Evolutionary conservation across 2,888 invertebrate genomes (phyloP), one percentile per base, ranked within the genome.

Genomic region (Eudemis profundana): DNA sequence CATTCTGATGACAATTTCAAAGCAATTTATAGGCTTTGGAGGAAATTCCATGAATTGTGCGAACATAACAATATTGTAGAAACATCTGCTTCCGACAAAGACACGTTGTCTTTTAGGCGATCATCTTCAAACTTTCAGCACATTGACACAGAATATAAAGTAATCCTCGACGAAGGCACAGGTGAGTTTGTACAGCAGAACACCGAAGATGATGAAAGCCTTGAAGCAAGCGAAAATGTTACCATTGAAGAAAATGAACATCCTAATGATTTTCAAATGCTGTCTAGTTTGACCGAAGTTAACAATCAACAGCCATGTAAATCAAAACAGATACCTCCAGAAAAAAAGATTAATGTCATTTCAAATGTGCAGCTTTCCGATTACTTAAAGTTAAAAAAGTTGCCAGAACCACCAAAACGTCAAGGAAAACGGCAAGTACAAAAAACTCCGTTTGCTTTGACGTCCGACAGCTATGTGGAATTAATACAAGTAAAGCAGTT

Each of bases 11-110:
- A 42, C 42, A 15, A 15, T 42, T 42, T 42, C 4, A 42, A 42
- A 3, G 42, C 42, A 42, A 42, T 42, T 42, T 42, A 42, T 42
- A 42, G 42, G 17, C 42, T 42, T 42, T 42, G 42, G 42, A n/a
- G 8, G 14, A 10, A 42, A 42, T 42, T 42, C 42, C 42, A 42
- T 42, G 42, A 17, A 12, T 12, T 15, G 4, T 4, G 8, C 4
- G 42, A 42, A 42, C 42, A 3, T 14, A 42, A 15, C 14, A 42
- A 42, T 42, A 42, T 42, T 7, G n/a, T n/a, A 17, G n/a, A 42
- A 42, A 17, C 42, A 42, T 42, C 42, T 3, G 5, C n/a, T 42
- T 42, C 12, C 17, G 8, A 42, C 14, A n/a, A 15, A 42, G 15
- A 17, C 14, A 15, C 42, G 17, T n/a, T n/a, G n/a, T n/a, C n/a